Conservation (phyloP, 2,888 invertebrate genomes). For the Drosophila rellima region DNA sequence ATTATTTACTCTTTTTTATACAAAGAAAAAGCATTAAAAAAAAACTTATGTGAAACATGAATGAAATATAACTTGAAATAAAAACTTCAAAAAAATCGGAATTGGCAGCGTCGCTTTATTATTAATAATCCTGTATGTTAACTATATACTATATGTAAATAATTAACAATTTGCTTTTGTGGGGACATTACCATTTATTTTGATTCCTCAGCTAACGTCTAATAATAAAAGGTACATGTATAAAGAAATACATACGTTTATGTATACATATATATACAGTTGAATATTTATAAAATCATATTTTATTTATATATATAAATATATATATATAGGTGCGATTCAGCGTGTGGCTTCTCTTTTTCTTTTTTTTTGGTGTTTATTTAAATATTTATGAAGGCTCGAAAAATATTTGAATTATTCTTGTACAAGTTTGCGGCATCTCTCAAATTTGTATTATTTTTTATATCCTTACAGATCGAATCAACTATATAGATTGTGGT, state of each 20-base stretch:
- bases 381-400: conserved; percentile 33
- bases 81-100: conserved; percentile 76
- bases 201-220: conserved; percentile 59
- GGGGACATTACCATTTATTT: conserved; percentile 67
- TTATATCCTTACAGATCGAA: background rate
- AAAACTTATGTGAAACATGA: conserved; percentile 83
- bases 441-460: conserved; percentile 1
- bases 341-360: conserved; percentile 30
- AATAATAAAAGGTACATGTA: conserved; percentile 63
- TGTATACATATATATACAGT: conserved; percentile 48
- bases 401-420: conserved; percentile 62
- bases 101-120: background rate
- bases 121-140: background rate
- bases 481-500: background rate
- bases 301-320: conserved; percentile 22
- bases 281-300: conserved; percentile 58
- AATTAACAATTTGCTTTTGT: conserved; percentile 8
- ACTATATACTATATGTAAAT: background rate
- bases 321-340: conserved; percentile 56
- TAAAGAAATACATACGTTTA: conserved; percentile 54
- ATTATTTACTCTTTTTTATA: conserved; percentile 84
- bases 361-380: conserved; percentile 5
- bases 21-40: conserved; percentile 76
- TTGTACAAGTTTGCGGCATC: conserved; percentile 32
- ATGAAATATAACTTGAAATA: conserved; percentile 83